Base-by-base conservation (phyloP, 2,888 invertebrate genomes). In the Dolichopus griseipennis region DNA sequence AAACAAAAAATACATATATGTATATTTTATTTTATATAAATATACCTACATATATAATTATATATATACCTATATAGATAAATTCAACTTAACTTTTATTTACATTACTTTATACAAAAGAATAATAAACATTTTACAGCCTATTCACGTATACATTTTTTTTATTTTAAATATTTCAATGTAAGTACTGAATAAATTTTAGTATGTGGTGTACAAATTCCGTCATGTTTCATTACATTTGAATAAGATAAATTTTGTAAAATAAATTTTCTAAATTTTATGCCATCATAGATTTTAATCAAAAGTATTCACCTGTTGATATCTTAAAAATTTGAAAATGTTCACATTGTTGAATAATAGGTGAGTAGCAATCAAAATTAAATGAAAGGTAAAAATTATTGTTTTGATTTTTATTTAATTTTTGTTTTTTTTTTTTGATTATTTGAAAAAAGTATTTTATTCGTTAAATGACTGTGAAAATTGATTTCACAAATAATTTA, bases 171-270 rank as follows among this genome's bases (percentile, higher is more conserved):
- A 41, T 9, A 41, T 41, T 41, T 52, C n/a, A 52, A 52, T 10
- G 8, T 52, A n/a, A 52, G 18, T 52, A 52, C 9, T 52, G 15
- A 52, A 52, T 52, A 52, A 52, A 52, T 12, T 52, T 18, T 2
- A 15, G 18, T 15, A 41, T 41, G 41, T 41, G 18, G 8, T 15
- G 2, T 18, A n/a, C 2, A n/a, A 52, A 52, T 52, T 52, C 52
- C n/a, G 15, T 52, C 52, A 52, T 52, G 52, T 52, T 52, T 52
- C 52, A 52, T 52, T 52, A 52, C 15, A 52, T 52, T 52, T 52
- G 52, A 52, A 52, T 52, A 52, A 52, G 52, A 52, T 2, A 52
- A 52, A 52, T 52, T n/a, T n/a, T 9, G n/a, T 52, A 12, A 52
- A 15, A 52, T 52, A 52, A 52, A 52, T 52, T 52, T 52, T 52